Percentiles rank a stretch among this genome's conserved stretches.
phyloP scores from a whole-genome alignment of 2,797 vertebrate genomes.

The Megaceryle alcyon region DNA sequence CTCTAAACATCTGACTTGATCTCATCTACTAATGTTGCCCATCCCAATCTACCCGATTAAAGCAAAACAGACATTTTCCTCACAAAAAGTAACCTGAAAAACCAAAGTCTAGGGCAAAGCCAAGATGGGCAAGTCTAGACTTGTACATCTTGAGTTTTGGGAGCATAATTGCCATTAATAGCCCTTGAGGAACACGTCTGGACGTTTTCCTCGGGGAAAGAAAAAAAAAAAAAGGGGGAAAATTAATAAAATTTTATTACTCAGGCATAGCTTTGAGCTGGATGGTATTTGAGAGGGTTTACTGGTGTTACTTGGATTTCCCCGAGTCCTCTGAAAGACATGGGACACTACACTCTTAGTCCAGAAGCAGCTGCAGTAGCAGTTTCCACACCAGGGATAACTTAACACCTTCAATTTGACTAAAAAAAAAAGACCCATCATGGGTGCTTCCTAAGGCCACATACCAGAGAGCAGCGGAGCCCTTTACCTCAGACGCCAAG shows the following conservation, averaged over 20 bases:
- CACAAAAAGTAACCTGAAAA: not conserved
- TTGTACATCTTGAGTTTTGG: accelerated
- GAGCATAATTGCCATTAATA: accelerated
- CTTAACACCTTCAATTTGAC: too few relatives aligned
- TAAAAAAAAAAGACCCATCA: accelerated
- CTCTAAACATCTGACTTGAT: not conserved
- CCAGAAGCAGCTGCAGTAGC: too few relatives aligned
- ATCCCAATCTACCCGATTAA: not conserved
- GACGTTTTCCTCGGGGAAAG: not conserved
- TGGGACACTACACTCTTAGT: not conserved
- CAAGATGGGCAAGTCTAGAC: not conserved
- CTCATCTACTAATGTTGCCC: not conserved
- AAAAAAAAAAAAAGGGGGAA: not conserved
- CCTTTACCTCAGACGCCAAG: accelerated
- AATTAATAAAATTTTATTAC: accelerated
- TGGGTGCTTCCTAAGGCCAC: not conserved
- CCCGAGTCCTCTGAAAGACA: too few relatives aligned
- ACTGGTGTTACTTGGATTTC: not conserved
- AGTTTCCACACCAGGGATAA: accelerated
- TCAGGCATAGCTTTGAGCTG: accelerated
- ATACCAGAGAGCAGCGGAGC: accelerated
- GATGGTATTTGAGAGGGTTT: not conserved
- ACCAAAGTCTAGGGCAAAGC: accelerated
- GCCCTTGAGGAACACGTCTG: too few relatives aligned
- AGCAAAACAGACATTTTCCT: not conserved